phyloP scores from a whole-genome alignment of 2,888 invertebrate species.

The Torymus tubicola region DNA sequence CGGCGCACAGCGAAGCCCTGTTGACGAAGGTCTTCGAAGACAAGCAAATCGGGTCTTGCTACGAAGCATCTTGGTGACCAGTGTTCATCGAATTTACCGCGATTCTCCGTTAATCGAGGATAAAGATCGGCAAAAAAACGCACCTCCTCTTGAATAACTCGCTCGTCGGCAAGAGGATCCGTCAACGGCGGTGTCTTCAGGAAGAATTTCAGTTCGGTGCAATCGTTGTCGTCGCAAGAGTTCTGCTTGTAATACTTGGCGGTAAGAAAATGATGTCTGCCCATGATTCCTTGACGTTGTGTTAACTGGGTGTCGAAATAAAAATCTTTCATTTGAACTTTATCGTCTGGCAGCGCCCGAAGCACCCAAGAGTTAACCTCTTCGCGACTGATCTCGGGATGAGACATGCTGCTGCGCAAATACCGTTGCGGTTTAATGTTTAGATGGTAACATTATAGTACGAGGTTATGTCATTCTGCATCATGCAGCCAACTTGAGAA shows the following conservation, averaged over 20 bases:
- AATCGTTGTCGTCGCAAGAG: too few species aligned
- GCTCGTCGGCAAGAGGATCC: conserved; percentile 9
- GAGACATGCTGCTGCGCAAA: too few species aligned
- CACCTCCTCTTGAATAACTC: conserved; percentile 22
- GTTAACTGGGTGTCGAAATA: too few species aligned
- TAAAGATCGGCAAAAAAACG: conserved; percentile 26
- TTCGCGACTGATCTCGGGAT: too few species aligned
- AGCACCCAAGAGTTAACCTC: too few species aligned
- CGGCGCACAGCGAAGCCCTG: conserved; percentile 21
- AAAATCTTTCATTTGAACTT: too few species aligned
- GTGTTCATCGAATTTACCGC: not conserved
- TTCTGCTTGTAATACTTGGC: not conserved
- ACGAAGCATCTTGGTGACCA: conserved; percentile 34
- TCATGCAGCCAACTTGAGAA: too few species aligned
- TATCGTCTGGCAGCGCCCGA: too few species aligned
- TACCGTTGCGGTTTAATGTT: too few species aligned
- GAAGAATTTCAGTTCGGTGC: conserved; percentile 23
- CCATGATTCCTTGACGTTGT: conserved; percentile 35
- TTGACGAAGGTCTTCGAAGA: conserved; percentile 35
- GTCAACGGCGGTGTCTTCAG: conserved; percentile 15
- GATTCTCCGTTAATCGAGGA: conserved; percentile 1
- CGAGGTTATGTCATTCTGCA: too few species aligned
- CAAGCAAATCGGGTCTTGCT: conserved; percentile 6
- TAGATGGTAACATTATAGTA: too few species aligned
- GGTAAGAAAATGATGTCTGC: conserved; percentile 16